Base-by-base conservation (phyloP, 2,888 invertebrate genomes). In the Labia minor region DNA sequence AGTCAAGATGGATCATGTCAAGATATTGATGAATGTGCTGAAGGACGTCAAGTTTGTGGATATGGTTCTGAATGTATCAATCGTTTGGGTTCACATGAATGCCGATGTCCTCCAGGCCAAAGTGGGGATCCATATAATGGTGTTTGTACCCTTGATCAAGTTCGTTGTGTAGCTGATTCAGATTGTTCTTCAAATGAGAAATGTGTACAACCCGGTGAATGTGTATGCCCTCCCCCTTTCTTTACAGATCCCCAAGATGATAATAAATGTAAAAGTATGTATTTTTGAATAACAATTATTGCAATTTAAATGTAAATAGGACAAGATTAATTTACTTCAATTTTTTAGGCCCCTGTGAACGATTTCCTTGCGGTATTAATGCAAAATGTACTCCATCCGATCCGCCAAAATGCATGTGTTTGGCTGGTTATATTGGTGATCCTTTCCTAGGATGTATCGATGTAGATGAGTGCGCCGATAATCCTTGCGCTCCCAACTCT, bases 161-260 rank as follows among this genome's bases (percentile, higher is more conserved):
- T 90, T 71, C 84, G 88, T 70, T 95, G 94, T 74, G 84, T 88
- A 1, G 86, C 84, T 70, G 92, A 94, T 74, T 85, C 84, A 67
- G 93, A 94, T 75, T 95, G 95, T 75, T 85, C 86, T 66, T 77
- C 87, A 0, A 94, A 95, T 75, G 93, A 95, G 78, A 90, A 90
- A 77, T 95, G 95, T 76, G 87, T 93, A 21, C 90, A 94, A 76
- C 93, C 93, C 1, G 94, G 94, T 1, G 89, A 92, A 78, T 95
- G 95, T 74, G 84, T 93, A 18, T 95, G 95, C 75, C 91, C 92
- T 21, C 92, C 93, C 18, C 95, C 95, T 0, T 95, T 88, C 79
- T 93, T 91, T 77, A 84, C 88, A 26, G 94, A 95, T 75, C 84
- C 88, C 10, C 81, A 83, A 19, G 91, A 93, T 74, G 87, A 86